Base-by-base conservation (phyloP, 2,888 invertebrate species). In the Dolichopus griseipennis region DNA sequence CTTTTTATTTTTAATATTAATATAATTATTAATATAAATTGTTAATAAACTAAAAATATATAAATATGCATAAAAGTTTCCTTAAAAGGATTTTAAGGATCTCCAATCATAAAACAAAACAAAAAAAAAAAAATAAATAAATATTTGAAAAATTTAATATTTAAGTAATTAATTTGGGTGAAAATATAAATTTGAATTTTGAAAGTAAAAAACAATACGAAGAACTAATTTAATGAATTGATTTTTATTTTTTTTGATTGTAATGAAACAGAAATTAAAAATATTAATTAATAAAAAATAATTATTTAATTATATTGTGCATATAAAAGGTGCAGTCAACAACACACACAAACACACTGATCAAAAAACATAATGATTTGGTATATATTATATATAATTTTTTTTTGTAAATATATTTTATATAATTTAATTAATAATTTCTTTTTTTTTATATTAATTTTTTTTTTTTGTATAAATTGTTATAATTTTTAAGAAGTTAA, bases 291-390 rank as follows among this genome's bases (percentile, higher is more conserved):
- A 52, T 12, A 52, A 12, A 52, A 52, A 2, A 18, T n/a, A 18
- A 52, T 18, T 52, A 15, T 18, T 41, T 52, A 52, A 52, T 52
- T 52, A 12, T 52, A 12, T 52, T 52, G 71, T 72, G 71, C 72
- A 71, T 52, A 52, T 52, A 52, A 67, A 67, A 69, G 68, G 73
- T 73, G 73, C 73, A 72, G 72, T 73, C 73, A 73, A 73, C 73
- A 73, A 72, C 71, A 73, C 72, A 73, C 71, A 72, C 69, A 62
- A 41, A 63, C 27, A 37, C 63, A 63, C 37, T 52, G 52, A 52
- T 52, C 52, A 52, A 52, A 52, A 52, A 52, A 27, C 27, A 27
- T 27, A 27, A 52, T 8, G 37, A 37, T 37, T 37, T 8, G 12
- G 12, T 37, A 7, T n/a, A n/a, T n/a, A n/a, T n/a, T n/a, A n/a